phyloP scores from a whole-genome alignment of 2,888 invertebrate genomes.

The Spatulosminthurus flaviceps region DNA sequence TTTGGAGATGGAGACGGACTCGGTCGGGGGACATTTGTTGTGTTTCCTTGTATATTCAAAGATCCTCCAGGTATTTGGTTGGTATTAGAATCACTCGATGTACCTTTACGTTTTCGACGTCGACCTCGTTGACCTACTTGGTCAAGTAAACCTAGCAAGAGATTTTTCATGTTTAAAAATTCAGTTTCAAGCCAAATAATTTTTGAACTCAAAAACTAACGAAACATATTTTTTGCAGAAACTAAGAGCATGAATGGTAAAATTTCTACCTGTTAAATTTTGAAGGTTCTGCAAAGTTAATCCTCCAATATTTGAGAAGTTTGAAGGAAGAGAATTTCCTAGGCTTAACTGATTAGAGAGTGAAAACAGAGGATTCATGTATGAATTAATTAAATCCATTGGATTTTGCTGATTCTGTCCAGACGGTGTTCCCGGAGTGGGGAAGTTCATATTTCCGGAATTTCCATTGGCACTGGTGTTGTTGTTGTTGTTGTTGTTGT shows the following conservation, averaged over 20 bases:
- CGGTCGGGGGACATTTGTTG: slow-evolving; percentile 49
- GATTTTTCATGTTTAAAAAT: too few species aligned
- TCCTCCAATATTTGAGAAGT: slow-evolving; percentile 40
- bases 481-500: background rate
- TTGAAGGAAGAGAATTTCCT: slow-evolving; percentile 1
- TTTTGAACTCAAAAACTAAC: too few species aligned
- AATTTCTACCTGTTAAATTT: slow-evolving; percentile 9
- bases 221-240: too few species aligned
- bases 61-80: background rate
- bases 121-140: slow-evolving; percentile 58
- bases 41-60: slow-evolving; percentile 8
- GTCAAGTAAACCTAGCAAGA: slow-evolving; percentile 50
- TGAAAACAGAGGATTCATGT: slow-evolving; percentile 40
- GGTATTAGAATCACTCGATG: slow-evolving; percentile 49
- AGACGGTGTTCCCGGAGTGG: background rate
- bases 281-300: slow-evolving; percentile 49
- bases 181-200: too few species aligned
- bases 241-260: too few species aligned
- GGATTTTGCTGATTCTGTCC: slow-evolving; percentile 33
- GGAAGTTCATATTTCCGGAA: background rate
- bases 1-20: slow-evolving; percentile 59
- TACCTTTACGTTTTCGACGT: slow-evolving; percentile 60
- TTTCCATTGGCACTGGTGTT: background rate
- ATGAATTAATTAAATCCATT: slow-evolving; percentile 48
- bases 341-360: slow-evolving; percentile 34